Evolutionary conservation across 1,140 invertebrate species (phyloP), one percentile per base, ranked within the genome.

Genomic region (Andrena cerasifolii): DNA sequence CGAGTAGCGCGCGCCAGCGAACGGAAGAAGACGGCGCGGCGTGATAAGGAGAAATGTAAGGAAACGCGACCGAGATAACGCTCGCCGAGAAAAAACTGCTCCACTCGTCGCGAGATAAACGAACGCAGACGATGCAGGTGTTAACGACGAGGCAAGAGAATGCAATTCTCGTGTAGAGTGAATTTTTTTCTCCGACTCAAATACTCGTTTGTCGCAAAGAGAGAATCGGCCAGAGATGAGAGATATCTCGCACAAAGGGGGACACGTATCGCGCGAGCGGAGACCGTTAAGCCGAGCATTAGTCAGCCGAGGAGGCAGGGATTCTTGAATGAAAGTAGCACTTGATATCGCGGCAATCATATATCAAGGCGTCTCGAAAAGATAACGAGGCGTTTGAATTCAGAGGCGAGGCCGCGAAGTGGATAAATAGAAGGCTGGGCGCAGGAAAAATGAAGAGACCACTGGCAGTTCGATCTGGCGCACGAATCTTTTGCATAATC

Each of bases 401-500:
- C 31, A 21, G 33, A 36, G 45, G 12, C 18, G 10, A 40, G 45
- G 14, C 40, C 12, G 18, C 26, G 18, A 53, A 33, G 18, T 53
- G 26, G 73, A 62, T 53, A 51, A 61, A 78, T 51, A 54, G 67
- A 24, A 26, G 31, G 14, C 10, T 12, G 4, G 1, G 40, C 18
- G 28, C 24, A 3, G 12, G 14, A 16, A 70, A 59, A 54, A 77
- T 18, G 66, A 59, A 70, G 24, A 26, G 36, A 7, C 28, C 10
- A 3, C 14, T 16, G 53, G 0, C 43, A 40, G 70, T 40, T 54
- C 70, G 31, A 58, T 66, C 51, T 58, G 47, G 36, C 49, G 56
- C 40, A 14, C 2, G 49, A 45, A 49, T 65, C 56, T 49, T 63
- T 58, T 45, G 40, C 68, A 56, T 62, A 66, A 63, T 54, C 10